A percentile compares a stretch with the other conserved stretches of the same genome.
Conservation (phyloP, 2,888 invertebrate species). For the Drosophila macrospina region DNA sequence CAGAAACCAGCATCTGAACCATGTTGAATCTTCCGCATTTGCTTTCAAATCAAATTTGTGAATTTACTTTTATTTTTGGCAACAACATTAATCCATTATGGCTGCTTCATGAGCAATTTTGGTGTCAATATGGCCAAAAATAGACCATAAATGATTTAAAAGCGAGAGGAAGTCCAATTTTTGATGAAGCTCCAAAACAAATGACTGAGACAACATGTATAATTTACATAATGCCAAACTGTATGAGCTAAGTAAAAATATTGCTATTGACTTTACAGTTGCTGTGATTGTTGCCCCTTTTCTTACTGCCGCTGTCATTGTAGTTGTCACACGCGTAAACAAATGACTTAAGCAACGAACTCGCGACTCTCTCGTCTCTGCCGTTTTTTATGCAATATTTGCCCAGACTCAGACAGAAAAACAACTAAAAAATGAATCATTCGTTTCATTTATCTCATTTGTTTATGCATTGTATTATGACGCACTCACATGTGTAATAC, state of each 20-base stretch:
- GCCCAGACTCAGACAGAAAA: constrained; percentile 22
- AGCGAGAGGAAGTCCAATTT: constrained; percentile 34
- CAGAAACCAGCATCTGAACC: constrained; percentile 16
- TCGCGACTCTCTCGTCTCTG: constrained; percentile 27
- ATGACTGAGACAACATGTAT: constrained; percentile 55
- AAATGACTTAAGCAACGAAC: constrained; percentile 69
- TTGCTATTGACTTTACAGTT: constrained; percentile 45
- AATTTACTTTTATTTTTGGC: constrained; percentile 62
- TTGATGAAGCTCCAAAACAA: constrained; percentile 21
- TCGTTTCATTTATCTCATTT: constrained; percentile 45
- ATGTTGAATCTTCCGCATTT: constrained; percentile 72
- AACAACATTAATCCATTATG: constrained; percentile 23
- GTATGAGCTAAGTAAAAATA: constrained; percentile 11
- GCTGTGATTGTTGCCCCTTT: constrained; percentile 19
- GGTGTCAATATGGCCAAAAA: constrained; percentile 49
- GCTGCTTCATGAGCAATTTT: constrained; percentile 34
- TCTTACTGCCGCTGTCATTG: constrained; percentile 1
- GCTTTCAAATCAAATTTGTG: constrained; percentile 42
- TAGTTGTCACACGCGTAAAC: constrained; percentile 61
- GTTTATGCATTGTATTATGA: constrained; percentile 47
- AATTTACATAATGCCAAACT: constrained; percentile 51
- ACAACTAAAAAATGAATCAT: constrained; percentile 45
- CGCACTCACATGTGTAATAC: constrained; percentile 28
- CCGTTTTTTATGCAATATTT: constrained; percentile 63
- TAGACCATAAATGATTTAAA: constrained; percentile 1